Evolutionary conservation across 2,888 invertebrate species (phyloP), one percentile per base, ranked within the genome.

Genomic region (Mallateleia sp.): DNA sequence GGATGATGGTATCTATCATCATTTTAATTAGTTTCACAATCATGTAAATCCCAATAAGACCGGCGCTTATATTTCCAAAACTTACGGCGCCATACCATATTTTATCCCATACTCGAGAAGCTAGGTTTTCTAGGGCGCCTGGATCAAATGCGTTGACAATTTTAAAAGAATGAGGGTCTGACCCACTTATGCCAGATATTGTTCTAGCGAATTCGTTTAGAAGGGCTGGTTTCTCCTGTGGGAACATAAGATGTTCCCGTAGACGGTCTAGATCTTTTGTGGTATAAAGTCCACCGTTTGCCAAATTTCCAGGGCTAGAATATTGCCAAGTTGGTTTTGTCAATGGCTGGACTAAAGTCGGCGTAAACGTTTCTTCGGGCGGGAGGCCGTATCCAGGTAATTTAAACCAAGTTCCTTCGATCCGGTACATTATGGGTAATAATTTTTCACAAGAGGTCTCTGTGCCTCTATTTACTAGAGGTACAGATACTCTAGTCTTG

Each of bases 401-500:
- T 5, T 56, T 56, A 5, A 56, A 11, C 56, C 56, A 56, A 3
- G n/a, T 56, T 5, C 20, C n/a, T 1, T 28, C n/a, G 15, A 56
- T 14, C 2, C 15, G 7, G 15, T 6, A 28, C 56, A 56, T 56
- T 2, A 15, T 28, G 1, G 56, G 56, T 14, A 18, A 5, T 1
- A 56, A 28, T n/a, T n/a, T 25, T 11, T 56, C 56, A 11, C 56
- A 56, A 2, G 28, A 15, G 2, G 15, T 8, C 15, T 56, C 56
- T 14, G 38, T 62, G 18, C 62, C 62, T 24, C 32, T 18, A 2
- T 22, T 42, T 14, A 18, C 20, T 0, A 92, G n/a, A n/a, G n/a
- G n/a, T n/a, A n/a, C n/a, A n/a, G n/a, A 9, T 0, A 92, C 84
- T 11, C 85, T 85, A 0, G 89, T 90, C 8, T 89, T 62, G 0